Evolutionary conservation across 2,888 invertebrate genomes (phyloP), one percentile per base, ranked within the genome.

Genomic region (Bellardia pandia): DNA sequence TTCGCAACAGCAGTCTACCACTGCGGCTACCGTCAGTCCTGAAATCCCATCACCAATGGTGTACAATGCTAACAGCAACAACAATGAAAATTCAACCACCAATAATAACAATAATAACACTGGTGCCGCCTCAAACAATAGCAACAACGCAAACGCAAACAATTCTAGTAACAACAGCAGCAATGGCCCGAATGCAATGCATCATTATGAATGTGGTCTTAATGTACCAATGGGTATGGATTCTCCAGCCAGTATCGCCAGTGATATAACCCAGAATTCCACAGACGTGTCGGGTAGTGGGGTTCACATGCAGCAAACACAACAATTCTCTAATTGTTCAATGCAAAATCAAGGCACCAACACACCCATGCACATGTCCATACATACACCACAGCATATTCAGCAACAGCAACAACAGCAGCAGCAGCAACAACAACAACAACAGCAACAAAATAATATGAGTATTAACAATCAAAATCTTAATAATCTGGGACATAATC

Each of bases 171-270:
- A 40, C 30, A 51, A 16, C 30, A 48, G 30, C 78, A 71, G 48
- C 16, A 78, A 53, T 23, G 11, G 37, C 45, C 9, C 84, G 13
- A 85, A 80, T 62, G 37, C 75, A 40, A 80, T 98, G 89, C 96
- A 96, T 90, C 97, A 97, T 90, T 95, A 95, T 0, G 96, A 97
- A 80, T 97, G 97, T 90, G 97, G 98, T 90, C 93, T 98, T 86
- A 98, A 97, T 92, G 97, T 97, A 82, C 97, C 97, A 91, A 93
- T 98, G 83, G 97, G 97, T 0, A 94, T 98, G 88, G 98, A 98
- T 92, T 98, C 98, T 0, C 98, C 98, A 0, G 96, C 97, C 0
- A 97, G 97, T 58, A 97, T 98, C 89, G 96, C 97, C 1, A 97
- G 96, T 68, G 98, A 98, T 92, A 95, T 98, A 93, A 96, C 96